phyloP scores from a whole-genome alignment of 1,140 invertebrate genomes.

The Brachionus sp. region DNA sequence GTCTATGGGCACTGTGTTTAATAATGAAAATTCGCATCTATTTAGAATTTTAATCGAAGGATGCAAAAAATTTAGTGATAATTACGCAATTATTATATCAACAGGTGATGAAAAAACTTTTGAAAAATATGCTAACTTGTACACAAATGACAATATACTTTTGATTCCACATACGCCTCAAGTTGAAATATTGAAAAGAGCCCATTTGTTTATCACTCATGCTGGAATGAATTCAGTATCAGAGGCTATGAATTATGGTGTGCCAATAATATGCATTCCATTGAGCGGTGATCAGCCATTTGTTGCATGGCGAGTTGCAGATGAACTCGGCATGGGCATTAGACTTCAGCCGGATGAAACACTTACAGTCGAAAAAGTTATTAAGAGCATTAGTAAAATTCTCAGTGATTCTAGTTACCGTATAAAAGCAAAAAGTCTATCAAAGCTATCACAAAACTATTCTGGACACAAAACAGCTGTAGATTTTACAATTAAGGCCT shows the following conservation, averaged over 20 bases:
- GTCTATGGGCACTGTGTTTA: conserved; percentile 44
- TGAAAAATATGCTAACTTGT: conserved; percentile 15
- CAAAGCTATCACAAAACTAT: not conserved
- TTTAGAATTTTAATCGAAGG: conserved; percentile 14
- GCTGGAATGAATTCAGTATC: conserved; percentile 43
- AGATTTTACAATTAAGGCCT: not conserved
- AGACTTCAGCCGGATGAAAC: conserved; percentile 29
- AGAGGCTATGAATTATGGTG: conserved; percentile 38
- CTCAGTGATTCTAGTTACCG: not conserved
- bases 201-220: conserved; percentile 41
- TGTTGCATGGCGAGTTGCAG: conserved; percentile 40
- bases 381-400: not conserved
- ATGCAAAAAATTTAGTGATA: conserved; percentile 3
- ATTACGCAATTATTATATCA: conserved; percentile 26
- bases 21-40: conserved; percentile 37
- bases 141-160: not conserved
- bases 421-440: not conserved
- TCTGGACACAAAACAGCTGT: conserved; percentile 19
- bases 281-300: conserved; percentile 43
- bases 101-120: conserved; percentile 40
- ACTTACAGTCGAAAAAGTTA: conserved; percentile 19
- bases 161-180: conserved; percentile 42
- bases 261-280: conserved; percentile 43
- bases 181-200: conserved; percentile 41
- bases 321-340: conserved; percentile 41